Evolutionary conservation across 2,113 vertebrate species (phyloP), one percentile per base, ranked within the genome.

Genomic region (rat (Rattus norvegicus)): DNA sequence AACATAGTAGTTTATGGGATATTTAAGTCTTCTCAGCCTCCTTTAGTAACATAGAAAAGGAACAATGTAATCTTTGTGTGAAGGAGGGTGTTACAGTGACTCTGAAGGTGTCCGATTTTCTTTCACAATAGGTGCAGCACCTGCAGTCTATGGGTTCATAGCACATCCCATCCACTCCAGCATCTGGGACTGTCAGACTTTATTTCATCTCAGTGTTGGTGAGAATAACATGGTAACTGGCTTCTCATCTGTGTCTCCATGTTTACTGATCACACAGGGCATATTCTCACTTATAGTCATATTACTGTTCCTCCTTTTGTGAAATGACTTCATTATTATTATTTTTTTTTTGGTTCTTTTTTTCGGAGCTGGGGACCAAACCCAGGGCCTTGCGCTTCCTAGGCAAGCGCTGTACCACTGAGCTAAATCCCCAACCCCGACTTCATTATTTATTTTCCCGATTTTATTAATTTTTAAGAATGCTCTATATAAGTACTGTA

Each of bases 11-110:
- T 59, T 56, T 84, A 84, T 63, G 59, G 56, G 6, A 19, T 63
- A 10, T 43, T 17, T 63, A 63, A 39, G 56, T 39, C 61, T 43
- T 84, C 56, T 43, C n/a, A 43, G 56, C 13, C 7, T 63, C 56
- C n/a, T 84, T 84, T n/a, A 28, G 56, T 39, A 39, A 84, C 63
- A 28, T 1, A 20, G 30, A 81, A 93, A 24, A 5, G 36, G 49
- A 52, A 28, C n/a, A 10, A 11, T 2, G 8, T 0, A 8, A 49
- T 8, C 72, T 20, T 49, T 17, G 24, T 6, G 0, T 1, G 20
- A 30, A 69, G n/a, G 24, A 59, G 26, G 54, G 7, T 5, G 14
- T 43, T 20, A 12, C 77, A 24, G 28, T 1, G 54, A n/a, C n/a
- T 13, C 7, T 47, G 63, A 22, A 24, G 56, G 20, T 28, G 16